These are phyloP conservation scores for Tetrax tetrax DNA, from an alignment of 2,113 vertebrate genomes.

Conservation along the genomic window DNA sequence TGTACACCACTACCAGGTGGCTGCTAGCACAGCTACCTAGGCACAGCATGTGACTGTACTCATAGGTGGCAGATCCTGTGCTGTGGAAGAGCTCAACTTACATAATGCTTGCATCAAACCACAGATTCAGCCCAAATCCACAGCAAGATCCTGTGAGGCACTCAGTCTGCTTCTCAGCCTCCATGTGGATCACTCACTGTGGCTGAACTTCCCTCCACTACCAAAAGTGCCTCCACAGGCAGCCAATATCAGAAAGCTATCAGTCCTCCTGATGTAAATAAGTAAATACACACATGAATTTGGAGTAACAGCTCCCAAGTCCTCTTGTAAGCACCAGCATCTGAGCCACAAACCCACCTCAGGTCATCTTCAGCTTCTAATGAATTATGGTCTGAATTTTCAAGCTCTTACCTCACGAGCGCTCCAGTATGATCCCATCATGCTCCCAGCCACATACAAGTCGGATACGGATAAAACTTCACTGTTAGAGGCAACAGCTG, in stretches of 20 bases:
- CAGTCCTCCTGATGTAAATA: not conserved
- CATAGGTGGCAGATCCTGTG: not conserved
- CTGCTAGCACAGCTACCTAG: not conserved
- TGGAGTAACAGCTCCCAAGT: not conserved
- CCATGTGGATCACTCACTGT: fast-evolving
- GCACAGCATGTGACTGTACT: fast-evolving
- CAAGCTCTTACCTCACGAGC: not conserved
- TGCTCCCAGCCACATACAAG: not conserved
- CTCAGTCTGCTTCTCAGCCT: not conserved
- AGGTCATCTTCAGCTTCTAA: not conserved
- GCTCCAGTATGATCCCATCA: conserved; percentile 56
- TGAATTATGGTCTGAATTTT: not conserved
- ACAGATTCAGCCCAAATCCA: not conserved
- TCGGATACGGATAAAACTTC: not conserved
- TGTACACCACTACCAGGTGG: not conserved
- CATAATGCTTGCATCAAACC: not conserved
- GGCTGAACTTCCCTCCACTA: not conserved
- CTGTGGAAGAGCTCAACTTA: not conserved
- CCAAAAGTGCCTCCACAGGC: not conserved
- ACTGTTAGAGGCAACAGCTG: not conserved
- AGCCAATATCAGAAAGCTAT: not conserved
- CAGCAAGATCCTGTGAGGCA: not conserved
- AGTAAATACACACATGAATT: not conserved
- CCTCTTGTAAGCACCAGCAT: not conserved
- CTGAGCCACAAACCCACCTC: not conserved